phyloP scores from a whole-genome alignment of 2,888 invertebrate species.

The Eupithecia inturbata region DNA sequence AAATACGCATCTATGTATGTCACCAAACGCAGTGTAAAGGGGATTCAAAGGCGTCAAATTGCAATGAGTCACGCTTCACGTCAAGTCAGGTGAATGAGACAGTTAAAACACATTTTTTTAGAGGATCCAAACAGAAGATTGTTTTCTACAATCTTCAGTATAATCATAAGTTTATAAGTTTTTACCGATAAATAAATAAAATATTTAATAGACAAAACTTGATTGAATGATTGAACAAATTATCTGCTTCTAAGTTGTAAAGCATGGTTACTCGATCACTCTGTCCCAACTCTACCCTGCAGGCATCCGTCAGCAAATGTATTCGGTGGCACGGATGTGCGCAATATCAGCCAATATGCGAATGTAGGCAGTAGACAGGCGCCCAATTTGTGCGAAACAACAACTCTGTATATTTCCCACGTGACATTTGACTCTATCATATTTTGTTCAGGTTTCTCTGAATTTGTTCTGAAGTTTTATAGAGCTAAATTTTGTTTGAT shows the following conservation, averaged over 20 bases:
- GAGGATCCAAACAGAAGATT: too few species aligned
- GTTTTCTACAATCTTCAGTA: too few species aligned
- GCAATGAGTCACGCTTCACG: background rate
- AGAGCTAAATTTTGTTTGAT: slow-evolving; percentile 2
- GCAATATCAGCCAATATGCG: slow-evolving; percentile 67
- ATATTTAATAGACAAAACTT: background rate
- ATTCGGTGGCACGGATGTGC: slow-evolving; percentile 49
- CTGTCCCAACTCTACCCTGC: slow-evolving; percentile 28
- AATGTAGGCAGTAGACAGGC: slow-evolving; percentile 61
- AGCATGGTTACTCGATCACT: background rate
- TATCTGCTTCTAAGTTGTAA: background rate
- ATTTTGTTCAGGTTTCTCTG: slow-evolving; percentile 42
- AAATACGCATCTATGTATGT: background rate
- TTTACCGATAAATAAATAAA: background rate
- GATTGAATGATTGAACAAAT: background rate
- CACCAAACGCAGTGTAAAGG: background rate
- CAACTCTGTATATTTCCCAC: slow-evolving; percentile 49
- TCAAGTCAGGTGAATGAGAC: too few species aligned
- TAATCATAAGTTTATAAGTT: too few species aligned
- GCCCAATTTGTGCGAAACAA: slow-evolving; percentile 68
- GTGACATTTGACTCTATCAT: slow-evolving; percentile 50
- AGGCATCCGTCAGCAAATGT: slow-evolving; percentile 33
- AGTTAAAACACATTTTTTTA: too few species aligned
- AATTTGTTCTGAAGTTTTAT: background rate
- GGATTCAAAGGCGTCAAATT: background rate